Evolutionary conservation across 2,888 invertebrate species (phyloP), one percentile per base, ranked within the genome.

Genomic region (Drosophila heteroneura): DNA sequence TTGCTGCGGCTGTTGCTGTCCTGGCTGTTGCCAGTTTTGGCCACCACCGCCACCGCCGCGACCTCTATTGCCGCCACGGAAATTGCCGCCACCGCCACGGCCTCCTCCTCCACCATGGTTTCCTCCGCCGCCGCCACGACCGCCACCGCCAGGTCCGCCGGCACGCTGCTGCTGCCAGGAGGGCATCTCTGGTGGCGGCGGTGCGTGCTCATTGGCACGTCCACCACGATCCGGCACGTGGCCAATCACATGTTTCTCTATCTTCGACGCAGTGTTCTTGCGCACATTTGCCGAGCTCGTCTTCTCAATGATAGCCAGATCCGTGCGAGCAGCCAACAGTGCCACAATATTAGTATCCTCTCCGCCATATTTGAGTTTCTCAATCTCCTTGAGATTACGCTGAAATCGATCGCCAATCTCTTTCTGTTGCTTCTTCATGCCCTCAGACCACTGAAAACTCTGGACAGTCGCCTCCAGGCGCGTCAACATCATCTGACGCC

Each of bases 101-200:
- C 78, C 74, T 1, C 74, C 33, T 12, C 62, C 77, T 35, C 91
- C 86, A 30, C 92, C 90, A n/a, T 92, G 69, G 0, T 75, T 74
- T 1, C 77, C 74, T 0, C 76, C 86, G 10, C 93, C 91, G 2
- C 92, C 85, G 16, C 91, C 85, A 10, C 90, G 78, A 1, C 91
- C 83, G 1, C 94, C 94, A 47, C 95, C 93, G 28, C 41, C 93
- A 39, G 94, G 94, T 39, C 94, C 95, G 39, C 94, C 88, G 0
- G 94, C 94, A 44, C 95, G 94, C 61, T 95, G 94, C 41, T 97
- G 97, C 90, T 96, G 96, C 97, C 99, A 99, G 0, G 98, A 96
- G 0, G 99, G 99, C 98, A 99, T 99, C 94, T 99, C 99, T 0
- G 98, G 98, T 0, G 98, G 98, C 0, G 99, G 99, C 0, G 98